phyloP scores from a whole-genome alignment of 2,888 invertebrate genomes.

The Netelia melanura region DNA sequence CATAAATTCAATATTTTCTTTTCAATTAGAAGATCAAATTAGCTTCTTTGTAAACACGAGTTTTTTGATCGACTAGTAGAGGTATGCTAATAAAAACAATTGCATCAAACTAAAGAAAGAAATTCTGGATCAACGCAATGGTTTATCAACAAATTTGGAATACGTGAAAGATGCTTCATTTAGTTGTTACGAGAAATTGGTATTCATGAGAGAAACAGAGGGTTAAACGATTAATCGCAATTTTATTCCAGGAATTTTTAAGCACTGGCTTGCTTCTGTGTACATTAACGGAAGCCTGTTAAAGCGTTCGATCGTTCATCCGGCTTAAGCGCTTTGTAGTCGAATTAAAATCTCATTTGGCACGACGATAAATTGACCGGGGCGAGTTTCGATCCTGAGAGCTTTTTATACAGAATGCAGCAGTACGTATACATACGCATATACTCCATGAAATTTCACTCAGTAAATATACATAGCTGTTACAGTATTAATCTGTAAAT shows the following conservation, averaged over 20 bases:
- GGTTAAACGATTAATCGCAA: neutral
- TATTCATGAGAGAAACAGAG: neutral
- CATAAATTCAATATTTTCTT: too few species aligned
- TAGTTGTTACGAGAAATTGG: neutral
- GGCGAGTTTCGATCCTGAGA: slow-evolving; percentile 26
- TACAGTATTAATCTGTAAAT: slow-evolving; percentile 47
- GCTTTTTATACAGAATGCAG: neutral
- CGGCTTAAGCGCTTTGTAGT: slow-evolving; percentile 5
- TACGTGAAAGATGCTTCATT: too few species aligned
- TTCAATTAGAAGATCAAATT: too few species aligned
- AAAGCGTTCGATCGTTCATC: neutral
- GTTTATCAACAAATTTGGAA: too few species aligned
- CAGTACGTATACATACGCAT: neutral
- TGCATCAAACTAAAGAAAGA: too few species aligned
- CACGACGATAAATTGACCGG: slow-evolving; percentile 8
- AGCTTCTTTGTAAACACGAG: too few species aligned
- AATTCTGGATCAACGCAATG: too few species aligned
- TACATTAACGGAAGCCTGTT: neutral
- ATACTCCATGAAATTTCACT: slow-evolving; percentile 25
- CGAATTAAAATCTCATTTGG: slow-evolving; percentile 15
- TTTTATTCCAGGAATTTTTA: neutral
- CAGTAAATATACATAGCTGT: slow-evolving; percentile 19
- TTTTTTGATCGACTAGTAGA: too few species aligned
- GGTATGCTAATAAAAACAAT: too few species aligned
- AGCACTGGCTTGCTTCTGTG: neutral